Evolutionary conservation across 2,888 invertebrate species (phyloP).

Genomic region (Adelphocoris suturalis): DNA sequence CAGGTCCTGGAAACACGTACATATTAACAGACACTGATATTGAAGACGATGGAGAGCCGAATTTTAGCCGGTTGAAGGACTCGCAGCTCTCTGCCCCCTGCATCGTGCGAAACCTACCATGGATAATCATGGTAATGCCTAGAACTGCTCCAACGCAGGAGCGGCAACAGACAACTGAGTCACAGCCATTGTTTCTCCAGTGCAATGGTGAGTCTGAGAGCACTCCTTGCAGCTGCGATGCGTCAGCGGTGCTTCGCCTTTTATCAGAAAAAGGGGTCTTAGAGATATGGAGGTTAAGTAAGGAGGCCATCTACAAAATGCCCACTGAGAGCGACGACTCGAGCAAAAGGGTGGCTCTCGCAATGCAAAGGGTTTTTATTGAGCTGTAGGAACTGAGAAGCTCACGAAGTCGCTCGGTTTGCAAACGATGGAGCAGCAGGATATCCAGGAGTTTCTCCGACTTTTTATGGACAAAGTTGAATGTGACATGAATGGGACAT

Average conservation of each 20-base stretch:
- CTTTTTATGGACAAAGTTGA: too few relatives aligned
- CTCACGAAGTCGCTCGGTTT: constrained; percentile 99
- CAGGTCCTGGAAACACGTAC: constrained; percentile 89
- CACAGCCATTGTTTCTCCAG: constrained; percentile 92
- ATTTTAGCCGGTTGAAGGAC: constrained; percentile 92
- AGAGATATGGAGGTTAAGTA: too few relatives aligned
- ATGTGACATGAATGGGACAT: too few relatives aligned
- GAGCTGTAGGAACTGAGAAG: constrained; percentile 98
- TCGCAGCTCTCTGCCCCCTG: constrained; percentile 92
- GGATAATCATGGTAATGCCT: constrained; percentile 99
- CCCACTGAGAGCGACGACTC: constrained; percentile 99
- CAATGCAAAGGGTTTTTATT: constrained; percentile 98
- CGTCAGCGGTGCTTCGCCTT: constrained; percentile 94
- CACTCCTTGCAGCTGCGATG: constrained; percentile 98
- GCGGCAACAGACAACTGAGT: constrained; percentile 83
- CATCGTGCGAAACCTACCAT: constrained; percentile 96
- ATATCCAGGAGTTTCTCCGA: constrained; percentile 92
- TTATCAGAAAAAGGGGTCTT: constrained; percentile 90
- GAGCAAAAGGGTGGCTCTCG: constrained; percentile 95
- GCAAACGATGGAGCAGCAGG: constrained; percentile 99
- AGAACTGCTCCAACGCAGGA: constrained; percentile 88
- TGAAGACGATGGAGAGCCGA: too few relatives aligned
- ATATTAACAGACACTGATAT: constrained; percentile 84
- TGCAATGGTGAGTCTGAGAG: constrained; percentile 99
- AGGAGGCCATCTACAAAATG: constrained; percentile 97